phyloP scores from a whole-genome alignment of 2,113 vertebrate species.

The Acrocephalus kingi region DNA sequence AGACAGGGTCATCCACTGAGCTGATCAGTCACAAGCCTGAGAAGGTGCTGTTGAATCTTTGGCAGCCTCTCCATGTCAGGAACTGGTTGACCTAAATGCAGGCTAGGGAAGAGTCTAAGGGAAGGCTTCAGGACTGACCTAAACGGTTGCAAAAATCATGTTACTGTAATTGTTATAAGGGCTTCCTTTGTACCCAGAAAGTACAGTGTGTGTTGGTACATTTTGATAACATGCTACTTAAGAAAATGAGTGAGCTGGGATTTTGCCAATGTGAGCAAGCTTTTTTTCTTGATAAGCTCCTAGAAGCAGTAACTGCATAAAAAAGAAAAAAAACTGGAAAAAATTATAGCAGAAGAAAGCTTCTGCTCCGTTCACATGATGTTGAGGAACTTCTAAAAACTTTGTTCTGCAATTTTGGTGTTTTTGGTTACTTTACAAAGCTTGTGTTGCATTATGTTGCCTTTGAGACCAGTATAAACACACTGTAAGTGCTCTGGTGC shows the following conservation, averaged over 20 bases:
- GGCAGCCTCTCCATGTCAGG: background rate
- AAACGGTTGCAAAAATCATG: background rate
- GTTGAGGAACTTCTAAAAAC: background rate
- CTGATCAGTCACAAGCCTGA: background rate
- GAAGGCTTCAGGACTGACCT: background rate
- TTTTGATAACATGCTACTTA: background rate
- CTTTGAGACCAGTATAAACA: background rate
- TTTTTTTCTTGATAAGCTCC: conserved; percentile 36
- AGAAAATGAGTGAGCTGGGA: conserved; percentile 17
- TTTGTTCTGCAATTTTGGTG: rapidly evolving
- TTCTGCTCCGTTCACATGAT: background rate
- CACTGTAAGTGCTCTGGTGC: background rate
- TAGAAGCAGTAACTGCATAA: background rate
- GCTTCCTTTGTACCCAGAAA: conserved; percentile 21
- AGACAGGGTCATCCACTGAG: background rate
- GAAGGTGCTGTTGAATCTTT: background rate
- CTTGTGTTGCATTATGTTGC: rapidly evolving
- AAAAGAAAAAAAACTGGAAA: background rate
- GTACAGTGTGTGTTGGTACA: background rate
- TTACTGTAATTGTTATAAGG: background rate
- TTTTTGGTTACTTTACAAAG: background rate
- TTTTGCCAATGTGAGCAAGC: conserved; percentile 17
- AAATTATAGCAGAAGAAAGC: background rate
- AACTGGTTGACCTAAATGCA: background rate
- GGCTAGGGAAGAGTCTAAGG: background rate